These are phyloP conservation scores for Austrofundulus limnaeus DNA, from an alignment of 2,113 vertebrate genomes.

Conservation along the genomic window DNA sequence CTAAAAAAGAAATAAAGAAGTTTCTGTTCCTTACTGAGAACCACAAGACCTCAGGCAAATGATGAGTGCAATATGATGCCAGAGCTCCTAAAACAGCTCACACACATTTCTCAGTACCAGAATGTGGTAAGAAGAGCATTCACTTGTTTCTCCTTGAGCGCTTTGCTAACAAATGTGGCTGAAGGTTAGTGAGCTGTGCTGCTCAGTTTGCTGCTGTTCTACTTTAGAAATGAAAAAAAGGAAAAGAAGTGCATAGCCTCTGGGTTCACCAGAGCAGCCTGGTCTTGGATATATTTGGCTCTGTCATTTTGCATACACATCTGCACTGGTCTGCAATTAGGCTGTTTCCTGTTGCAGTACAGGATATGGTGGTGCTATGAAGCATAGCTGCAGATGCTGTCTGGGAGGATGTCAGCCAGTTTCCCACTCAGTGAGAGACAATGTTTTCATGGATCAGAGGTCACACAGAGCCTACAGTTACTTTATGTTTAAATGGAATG, in stretches of 20 bases:
- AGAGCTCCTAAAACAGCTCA: constrained; percentile 41
- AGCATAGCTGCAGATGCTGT: constrained; percentile 40
- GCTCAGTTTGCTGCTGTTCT: constrained; percentile 16
- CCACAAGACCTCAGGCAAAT: constrained; percentile 30
- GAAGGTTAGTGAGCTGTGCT: constrained; percentile 18
- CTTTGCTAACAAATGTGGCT: constrained; percentile 27
- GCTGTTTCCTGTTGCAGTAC: constrained; percentile 64
- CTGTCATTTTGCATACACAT: constrained; percentile 64
- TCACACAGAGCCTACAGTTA: constrained; percentile 22
- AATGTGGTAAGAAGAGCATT: constrained; percentile 49
- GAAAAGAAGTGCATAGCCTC: constrained; percentile 18
- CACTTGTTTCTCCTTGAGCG: constrained; percentile 19
- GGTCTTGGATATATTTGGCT: constrained; percentile 62
- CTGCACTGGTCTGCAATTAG: constrained; percentile 69
- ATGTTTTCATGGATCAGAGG: constrained; percentile 28
- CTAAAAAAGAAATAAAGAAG: background rate
- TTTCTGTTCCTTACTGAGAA: constrained; percentile 2
- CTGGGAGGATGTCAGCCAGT: constrained; percentile 14
- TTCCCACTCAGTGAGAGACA: constrained; percentile 13
- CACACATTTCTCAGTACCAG: constrained; percentile 34
- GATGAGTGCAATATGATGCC: constrained; percentile 39
- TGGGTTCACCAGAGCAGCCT: constrained; percentile 42
- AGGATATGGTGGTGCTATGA: constrained; percentile 49
- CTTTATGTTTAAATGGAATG: background rate
- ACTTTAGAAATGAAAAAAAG: constrained; percentile 23